Evolutionary conservation across 2,888 invertebrate genomes (phyloP), one percentile per base, ranked within the genome.

Genomic region (Mimachlamys varia): DNA sequence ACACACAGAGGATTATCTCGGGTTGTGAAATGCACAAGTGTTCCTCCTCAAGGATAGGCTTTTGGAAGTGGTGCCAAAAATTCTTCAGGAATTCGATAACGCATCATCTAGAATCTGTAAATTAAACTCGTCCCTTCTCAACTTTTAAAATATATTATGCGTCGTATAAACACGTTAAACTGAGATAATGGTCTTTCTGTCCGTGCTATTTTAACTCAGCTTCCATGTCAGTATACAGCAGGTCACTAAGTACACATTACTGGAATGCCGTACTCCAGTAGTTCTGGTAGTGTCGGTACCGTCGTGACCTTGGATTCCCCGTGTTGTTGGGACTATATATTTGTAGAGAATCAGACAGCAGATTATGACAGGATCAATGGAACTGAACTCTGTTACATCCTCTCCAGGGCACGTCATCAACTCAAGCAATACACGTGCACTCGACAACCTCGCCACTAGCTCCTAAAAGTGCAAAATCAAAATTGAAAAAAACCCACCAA

Each of bases 321-420:
- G 44, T 76, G 17, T 27, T 76, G 15, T 76, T 76, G 76, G 33
- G 10, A 33, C 33, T 76, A 76, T 76, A 76, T 76, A 76, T 76
- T 22, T 4, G 7, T 3, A 22, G n/a, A 62, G 62, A 62, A 22
- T 62, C 62, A 62, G 62, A 62, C 62, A 22, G n/a, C 62, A n/a
- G 7, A 62, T 62, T 27, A 76, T 76, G 76, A 76, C 76, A 76
- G 76, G 27, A 76, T 76, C 76, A 76, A 76, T 76, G 76, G 76
- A 76, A 76, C 13, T 15, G 76, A 76, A 76, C 76, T 76, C 27
- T 33, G 33, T 76, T 76, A 76, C 76, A 33, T 33, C 76, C 76
- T 27, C 76, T 76, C 76, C 33, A 27, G 76, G 76, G 76, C 76
- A 76, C 27, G 76, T 76, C 76, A 76, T 76, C 76, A 17, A 33